These are phyloP conservation scores for Masnerella sp. DNA, from an alignment of 2,888 invertebrate species.

Conservation along the genomic window DNA sequence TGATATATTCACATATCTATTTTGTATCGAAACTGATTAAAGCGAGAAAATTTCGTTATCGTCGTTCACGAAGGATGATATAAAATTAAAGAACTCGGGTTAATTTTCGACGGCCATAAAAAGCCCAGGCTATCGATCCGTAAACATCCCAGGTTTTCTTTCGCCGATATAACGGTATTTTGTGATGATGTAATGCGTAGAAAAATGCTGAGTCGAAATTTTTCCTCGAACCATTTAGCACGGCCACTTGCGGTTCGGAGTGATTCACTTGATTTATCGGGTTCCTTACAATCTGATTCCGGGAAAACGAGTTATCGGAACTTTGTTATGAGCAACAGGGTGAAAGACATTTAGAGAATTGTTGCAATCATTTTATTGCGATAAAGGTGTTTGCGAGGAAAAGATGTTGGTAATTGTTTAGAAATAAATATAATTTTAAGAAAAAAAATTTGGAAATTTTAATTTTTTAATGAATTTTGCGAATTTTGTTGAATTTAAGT, in stretches of 20 bases:
- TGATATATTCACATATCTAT: too few species aligned
- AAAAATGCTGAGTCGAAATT: conserved; percentile 41
- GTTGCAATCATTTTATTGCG: too few species aligned
- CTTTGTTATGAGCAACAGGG: too few species aligned
- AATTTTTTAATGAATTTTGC: too few species aligned
- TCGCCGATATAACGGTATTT: conserved; percentile 5
- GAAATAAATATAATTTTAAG: too few species aligned
- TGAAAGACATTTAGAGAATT: too few species aligned
- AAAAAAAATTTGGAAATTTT: too few species aligned
- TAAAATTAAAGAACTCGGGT: conserved; percentile 25
- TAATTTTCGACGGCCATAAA: conserved; percentile 18
- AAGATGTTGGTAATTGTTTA: too few species aligned
- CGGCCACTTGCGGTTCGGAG: conserved; percentile 19
- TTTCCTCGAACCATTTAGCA: conserved; percentile 43
- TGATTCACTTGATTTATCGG: conserved; percentile 42
- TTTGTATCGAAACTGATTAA: conserved; percentile 37
- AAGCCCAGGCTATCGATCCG: conserved; percentile 6
- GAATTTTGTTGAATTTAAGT: too few species aligned
- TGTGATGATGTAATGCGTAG: conserved; percentile 10
- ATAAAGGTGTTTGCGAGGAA: too few species aligned
- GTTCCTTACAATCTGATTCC: background rate
- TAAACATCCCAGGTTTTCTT: conserved; percentile 1
- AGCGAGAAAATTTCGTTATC: conserved; percentile 40
- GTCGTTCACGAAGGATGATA: conserved; percentile 13
- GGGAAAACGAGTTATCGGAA: conserved; percentile 4